These are phyloP conservation scores for Dicyrtomina minuta DNA, from an alignment of 2,888 invertebrate genomes.

Conservation along the genomic window DNA sequence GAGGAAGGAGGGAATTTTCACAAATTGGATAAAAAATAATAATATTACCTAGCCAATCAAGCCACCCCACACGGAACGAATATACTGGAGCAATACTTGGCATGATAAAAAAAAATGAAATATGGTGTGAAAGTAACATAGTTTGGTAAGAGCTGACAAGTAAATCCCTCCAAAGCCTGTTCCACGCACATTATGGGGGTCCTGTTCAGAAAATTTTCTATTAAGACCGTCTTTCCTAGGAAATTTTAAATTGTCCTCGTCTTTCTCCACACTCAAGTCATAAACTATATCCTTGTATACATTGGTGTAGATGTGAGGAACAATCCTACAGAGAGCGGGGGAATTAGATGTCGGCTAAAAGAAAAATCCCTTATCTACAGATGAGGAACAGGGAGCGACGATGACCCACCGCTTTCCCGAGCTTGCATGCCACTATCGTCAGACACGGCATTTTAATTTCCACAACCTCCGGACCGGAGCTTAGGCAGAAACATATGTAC, in stretches of 20 bases:
- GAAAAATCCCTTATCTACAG: slow-evolving; percentile 16
- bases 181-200: not conserved
- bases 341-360: not conserved
- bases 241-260: not conserved
- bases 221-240: not conserved
- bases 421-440: slow-evolving; percentile 35
- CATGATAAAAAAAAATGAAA: not conserved
- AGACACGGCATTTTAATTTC: slow-evolving; percentile 9
- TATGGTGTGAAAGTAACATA: not conserved
- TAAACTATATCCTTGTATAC: slow-evolving; percentile 14
- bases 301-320: not conserved
- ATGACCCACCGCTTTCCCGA: slow-evolving; percentile 35
- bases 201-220: slow-evolving; percentile 6
- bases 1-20: too few relatives aligned
- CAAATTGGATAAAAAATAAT: too few relatives aligned
- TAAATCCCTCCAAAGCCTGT: slow-evolving; percentile 1
- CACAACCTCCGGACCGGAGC: not conserved
- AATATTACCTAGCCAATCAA: too few relatives aligned
- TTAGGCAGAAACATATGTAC: not conserved
- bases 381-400: slow-evolving; percentile 4
- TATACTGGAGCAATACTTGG: not conserved
- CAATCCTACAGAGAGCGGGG: too few relatives aligned
- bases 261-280: slow-evolving; percentile 20
- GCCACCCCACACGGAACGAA: too few relatives aligned
- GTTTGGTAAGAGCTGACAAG: not conserved